Evolutionary conservation across 2,888 invertebrate genomes (phyloP).

Genomic region (Ischnura elegans): DNA sequence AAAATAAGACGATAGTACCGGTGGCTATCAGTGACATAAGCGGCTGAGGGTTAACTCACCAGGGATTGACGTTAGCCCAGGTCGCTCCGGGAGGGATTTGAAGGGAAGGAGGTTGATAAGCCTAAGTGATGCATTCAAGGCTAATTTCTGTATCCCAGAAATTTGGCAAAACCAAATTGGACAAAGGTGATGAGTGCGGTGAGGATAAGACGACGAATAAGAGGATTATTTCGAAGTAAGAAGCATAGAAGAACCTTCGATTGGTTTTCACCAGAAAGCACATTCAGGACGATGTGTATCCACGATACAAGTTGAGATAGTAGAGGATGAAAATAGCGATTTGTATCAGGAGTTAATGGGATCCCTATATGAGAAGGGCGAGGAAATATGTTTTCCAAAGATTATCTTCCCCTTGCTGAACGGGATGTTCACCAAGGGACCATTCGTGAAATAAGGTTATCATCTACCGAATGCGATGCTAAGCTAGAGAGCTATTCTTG

Average conservation of each 20-base stretch:
- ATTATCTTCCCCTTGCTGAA: background rate
- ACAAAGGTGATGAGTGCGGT: background rate
- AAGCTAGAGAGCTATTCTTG: too few relatives aligned
- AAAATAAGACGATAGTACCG: too few relatives aligned
- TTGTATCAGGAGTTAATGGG: slow-evolving; percentile 3
- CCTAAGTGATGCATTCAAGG: background rate
- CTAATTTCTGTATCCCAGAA: background rate
- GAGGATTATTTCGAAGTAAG: slow-evolving; percentile 13
- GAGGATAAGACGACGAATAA: slow-evolving; percentile 1
- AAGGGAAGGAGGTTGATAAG: background rate
- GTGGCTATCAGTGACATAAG: too few relatives aligned
- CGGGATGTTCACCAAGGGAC: too few relatives aligned
- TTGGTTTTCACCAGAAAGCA: background rate
- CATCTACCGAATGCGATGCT: too few relatives aligned
- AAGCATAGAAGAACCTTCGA: background rate
- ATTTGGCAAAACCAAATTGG: background rate
- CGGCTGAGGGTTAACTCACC: background rate
- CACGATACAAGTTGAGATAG: too few relatives aligned
- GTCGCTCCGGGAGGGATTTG: background rate
- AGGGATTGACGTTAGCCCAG: background rate
- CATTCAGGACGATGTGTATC: background rate
- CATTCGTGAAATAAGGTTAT: too few relatives aligned
- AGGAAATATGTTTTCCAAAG: background rate
- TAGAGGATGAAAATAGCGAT: too few relatives aligned
- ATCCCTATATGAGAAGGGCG: background rate